These are phyloP conservation scores for Amblyopsis rosae DNA, from an alignment of 2,113 vertebrate species.

Conservation along the genomic window DNA sequence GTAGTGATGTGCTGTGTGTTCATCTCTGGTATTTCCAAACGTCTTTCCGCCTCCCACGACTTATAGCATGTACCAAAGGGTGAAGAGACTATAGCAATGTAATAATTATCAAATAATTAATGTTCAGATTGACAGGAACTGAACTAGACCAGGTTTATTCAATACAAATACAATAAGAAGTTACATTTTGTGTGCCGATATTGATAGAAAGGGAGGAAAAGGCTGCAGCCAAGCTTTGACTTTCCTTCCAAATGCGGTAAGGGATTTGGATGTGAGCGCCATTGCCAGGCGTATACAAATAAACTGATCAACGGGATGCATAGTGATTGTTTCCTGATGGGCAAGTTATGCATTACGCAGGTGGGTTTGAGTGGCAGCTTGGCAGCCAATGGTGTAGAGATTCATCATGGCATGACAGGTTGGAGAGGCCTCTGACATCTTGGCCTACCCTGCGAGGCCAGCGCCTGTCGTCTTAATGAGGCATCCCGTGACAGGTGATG, in stretches of 20 bases:
- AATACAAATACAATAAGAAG: too few relatives aligned
- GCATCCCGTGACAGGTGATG: conserved; percentile 67
- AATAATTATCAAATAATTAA: neutral
- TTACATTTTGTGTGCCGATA: too few relatives aligned
- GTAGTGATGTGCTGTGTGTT: conserved; percentile 25
- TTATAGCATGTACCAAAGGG: neutral
- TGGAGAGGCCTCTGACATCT: conserved; percentile 64
- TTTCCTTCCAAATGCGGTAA: conserved; percentile 17
- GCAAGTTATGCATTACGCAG: conserved; percentile 50
- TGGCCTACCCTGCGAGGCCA: conserved; percentile 67
- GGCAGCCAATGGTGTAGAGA: conserved; percentile 66
- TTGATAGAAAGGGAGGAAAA: neutral
- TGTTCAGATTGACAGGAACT: too few relatives aligned
- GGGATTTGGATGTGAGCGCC: conserved; percentile 15
- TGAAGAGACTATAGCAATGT: neutral
- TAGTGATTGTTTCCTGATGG: conserved; percentile 64
- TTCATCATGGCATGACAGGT: conserved; percentile 70
- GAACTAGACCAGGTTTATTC: too few relatives aligned
- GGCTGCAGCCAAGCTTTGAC: neutral
- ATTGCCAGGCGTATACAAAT: conserved; percentile 50
- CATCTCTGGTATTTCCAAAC: conserved; percentile 9
- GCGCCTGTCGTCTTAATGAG: conserved; percentile 73
- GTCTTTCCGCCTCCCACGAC: conserved; percentile 13
- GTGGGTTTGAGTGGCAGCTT: conserved; percentile 70
- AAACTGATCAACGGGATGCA: conserved; percentile 60